A percentile compares a stretch with the other conserved stretches of the same genome.
Conservation (phyloP, 2,797 vertebrate genomes). For the Sebastes aleutianus region DNA sequence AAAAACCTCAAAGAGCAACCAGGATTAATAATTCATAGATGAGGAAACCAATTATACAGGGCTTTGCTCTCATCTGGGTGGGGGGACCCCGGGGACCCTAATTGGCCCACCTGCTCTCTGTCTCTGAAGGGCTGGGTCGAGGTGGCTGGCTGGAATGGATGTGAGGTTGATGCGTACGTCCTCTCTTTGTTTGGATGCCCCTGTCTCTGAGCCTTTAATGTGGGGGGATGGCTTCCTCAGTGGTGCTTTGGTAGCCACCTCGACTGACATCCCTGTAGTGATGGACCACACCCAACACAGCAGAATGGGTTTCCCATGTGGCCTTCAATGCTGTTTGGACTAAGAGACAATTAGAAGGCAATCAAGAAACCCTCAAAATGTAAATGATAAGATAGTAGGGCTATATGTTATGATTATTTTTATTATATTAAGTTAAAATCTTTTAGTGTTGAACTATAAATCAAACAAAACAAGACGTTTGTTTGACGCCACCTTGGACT, state of each 20-base stretch:
- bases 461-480: background rate
- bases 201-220: slow-evolving; percentile 17
- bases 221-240: slow-evolving; percentile 27
- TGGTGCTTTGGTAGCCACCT: slow-evolving; percentile 9
- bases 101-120: slow-evolving; percentile 84
- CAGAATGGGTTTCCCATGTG: background rate
- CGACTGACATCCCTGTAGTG: slow-evolving; percentile 26
- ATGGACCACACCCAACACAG: slow-evolving; percentile 55
- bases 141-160: slow-evolving; percentile 40
- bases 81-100: slow-evolving; percentile 63
- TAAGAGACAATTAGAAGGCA: background rate
- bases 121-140: slow-evolving; percentile 41
- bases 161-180: slow-evolving; percentile 21
- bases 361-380: background rate
- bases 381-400: too few relatives aligned
- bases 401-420: background rate
- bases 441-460: background rate
- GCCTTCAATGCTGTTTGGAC: background rate
- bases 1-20: slow-evolving; percentile 63
- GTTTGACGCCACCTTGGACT: background rate
- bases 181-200: slow-evolving; percentile 68
- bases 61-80: slow-evolving; percentile 65
- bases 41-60: slow-evolving; percentile 81
- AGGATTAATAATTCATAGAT: slow-evolving; percentile 85
- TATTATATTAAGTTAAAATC: background rate